phyloP scores from a whole-genome alignment of 30 jellyfish, hydroid and myxozoan species.

The Pseudorhiza aurosa region DNA sequence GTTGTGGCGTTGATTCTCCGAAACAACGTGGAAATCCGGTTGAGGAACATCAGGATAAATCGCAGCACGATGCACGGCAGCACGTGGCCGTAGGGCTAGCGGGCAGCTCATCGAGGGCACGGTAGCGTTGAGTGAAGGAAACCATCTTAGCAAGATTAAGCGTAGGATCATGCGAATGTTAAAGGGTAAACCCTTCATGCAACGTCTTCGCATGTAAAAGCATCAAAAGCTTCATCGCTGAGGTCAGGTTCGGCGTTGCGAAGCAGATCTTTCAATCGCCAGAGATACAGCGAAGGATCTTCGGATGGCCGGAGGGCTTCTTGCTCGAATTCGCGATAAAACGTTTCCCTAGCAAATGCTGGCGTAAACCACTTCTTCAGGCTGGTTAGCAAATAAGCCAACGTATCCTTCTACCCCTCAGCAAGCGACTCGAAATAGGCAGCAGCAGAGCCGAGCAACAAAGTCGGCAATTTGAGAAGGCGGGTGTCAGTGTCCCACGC shows the following conservation, averaged over 20 bases:
- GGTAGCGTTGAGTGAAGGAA: conserved; percentile 40
- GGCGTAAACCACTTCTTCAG: no score
- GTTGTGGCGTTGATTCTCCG: no score
- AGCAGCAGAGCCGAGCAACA: no score
- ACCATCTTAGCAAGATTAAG: conserved; percentile 40
- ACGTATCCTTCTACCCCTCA: no score
- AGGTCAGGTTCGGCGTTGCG: conserved; percentile 54
- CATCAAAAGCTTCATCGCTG: conserved; percentile 27
- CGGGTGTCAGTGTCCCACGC: conserved; percentile 41
- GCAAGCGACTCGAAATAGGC: no score
- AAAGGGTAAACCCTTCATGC: conserved; percentile 24
- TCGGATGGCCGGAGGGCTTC: conserved; percentile 49
- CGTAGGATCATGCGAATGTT: conserved; percentile 32
- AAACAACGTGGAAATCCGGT: background rate
- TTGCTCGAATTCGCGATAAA: conserved; percentile 22
- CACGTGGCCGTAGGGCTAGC: conserved; percentile 39
- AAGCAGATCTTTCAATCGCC: conserved; percentile 54
- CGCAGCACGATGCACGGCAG: background rate
- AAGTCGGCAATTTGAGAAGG: no score
- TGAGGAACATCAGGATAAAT: background rate
- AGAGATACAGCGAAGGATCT: conserved; percentile 32
- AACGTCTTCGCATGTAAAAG: conserved; percentile 21
- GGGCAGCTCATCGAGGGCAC: conserved; percentile 37
- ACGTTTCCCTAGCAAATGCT: no score
- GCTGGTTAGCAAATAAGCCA: no score